phyloP scores from a whole-genome alignment of 2,113 vertebrate species.

The Chloroceryle aenea region DNA sequence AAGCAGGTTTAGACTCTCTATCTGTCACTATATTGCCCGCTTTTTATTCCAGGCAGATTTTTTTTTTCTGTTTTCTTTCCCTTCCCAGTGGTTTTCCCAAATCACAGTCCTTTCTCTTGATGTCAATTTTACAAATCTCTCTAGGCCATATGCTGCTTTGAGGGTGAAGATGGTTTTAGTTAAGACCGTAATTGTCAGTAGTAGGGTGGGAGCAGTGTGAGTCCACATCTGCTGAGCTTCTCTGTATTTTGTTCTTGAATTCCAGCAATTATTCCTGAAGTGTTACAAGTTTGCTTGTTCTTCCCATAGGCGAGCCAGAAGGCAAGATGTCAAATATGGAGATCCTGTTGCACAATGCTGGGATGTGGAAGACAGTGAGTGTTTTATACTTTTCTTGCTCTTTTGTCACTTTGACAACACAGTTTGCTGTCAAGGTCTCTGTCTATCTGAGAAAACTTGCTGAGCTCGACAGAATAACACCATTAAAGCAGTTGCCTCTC shows the following conservation, averaged over 20 bases:
- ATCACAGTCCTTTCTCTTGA: slow-evolving; percentile 49
- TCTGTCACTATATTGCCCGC: background rate
- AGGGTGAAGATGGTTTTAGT: slow-evolving; percentile 64
- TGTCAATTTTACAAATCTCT: slow-evolving; percentile 63
- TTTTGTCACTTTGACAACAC: background rate
- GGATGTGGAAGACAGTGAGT: slow-evolving; percentile 93
- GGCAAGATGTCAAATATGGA: slow-evolving; percentile 96
- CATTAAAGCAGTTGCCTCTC: background rate
- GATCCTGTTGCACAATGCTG: slow-evolving; percentile 95
- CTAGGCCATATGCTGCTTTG: slow-evolving; percentile 58
- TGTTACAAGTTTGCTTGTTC: slow-evolving; percentile 46
- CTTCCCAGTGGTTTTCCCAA: slow-evolving; percentile 29
- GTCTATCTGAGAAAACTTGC: background rate
- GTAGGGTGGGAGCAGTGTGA: background rate
- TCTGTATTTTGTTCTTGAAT: slow-evolving; percentile 37
- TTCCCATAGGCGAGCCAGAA: slow-evolving; percentile 87
- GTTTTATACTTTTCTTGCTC: slow-evolving; percentile 10
- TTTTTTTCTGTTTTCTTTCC: background rate
- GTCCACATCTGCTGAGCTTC: slow-evolving; percentile 11
- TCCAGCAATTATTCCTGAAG: slow-evolving; percentile 9
- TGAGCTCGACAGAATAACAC: background rate
- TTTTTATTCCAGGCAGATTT: background rate
- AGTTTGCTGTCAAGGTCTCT: background rate
- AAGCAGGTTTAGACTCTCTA: background rate
- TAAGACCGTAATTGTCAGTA: slow-evolving; percentile 51